Conservation (phyloP, 2,113 vertebrate species). For the Sturnira hondurensis region DNA sequence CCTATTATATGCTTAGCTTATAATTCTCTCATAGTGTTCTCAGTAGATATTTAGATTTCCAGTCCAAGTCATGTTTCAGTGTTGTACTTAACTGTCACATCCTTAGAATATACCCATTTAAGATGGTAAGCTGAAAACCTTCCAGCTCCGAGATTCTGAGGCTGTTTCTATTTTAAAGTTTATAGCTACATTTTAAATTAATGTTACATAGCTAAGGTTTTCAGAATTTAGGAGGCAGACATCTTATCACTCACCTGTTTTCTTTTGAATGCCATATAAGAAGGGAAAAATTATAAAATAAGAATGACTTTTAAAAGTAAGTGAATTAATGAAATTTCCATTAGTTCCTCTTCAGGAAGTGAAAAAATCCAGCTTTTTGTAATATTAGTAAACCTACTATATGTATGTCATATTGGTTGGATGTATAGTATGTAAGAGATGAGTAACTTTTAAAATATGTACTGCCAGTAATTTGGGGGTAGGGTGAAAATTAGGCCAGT, state of each 20-base stretch:
- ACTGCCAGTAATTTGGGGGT: background rate
- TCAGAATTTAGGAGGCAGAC: background rate
- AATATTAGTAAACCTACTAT: background rate
- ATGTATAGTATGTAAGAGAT: background rate
- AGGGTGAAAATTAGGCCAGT: background rate
- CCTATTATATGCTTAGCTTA: background rate
- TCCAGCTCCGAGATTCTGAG: background rate
- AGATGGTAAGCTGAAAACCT: background rate
- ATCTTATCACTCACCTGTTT: background rate
- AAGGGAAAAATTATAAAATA: background rate
- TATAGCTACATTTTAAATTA: constrained; percentile 11
- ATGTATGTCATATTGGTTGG: background rate
- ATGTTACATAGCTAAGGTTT: background rate
- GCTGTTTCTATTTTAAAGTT: constrained; percentile 12
- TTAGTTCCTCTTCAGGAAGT: background rate
- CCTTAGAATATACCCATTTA: background rate
- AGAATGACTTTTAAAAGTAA: background rate
- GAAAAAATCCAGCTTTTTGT: background rate
- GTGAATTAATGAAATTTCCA: background rate
- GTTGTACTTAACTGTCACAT: background rate
- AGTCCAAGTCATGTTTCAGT: background rate
- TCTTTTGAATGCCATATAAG: background rate
- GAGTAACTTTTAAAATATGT: background rate
- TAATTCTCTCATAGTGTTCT: background rate
- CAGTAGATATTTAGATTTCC: background rate